These are phyloP conservation scores for Aythya baeri DNA, from an alignment of 2,113 vertebrate genomes.

Conservation along the genomic window DNA sequence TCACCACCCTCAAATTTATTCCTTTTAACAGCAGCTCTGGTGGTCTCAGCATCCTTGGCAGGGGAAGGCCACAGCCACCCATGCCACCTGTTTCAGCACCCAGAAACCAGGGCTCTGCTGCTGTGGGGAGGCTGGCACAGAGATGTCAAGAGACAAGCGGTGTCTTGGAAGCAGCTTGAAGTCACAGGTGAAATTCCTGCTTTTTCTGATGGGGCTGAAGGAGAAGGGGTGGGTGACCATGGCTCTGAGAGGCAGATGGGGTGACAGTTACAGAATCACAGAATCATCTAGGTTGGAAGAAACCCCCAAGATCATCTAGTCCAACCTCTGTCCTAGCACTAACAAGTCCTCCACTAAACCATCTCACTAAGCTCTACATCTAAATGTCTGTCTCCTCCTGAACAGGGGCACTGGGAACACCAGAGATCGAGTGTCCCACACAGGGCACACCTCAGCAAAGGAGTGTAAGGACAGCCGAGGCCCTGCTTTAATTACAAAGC, in stretches of 20 bases:
- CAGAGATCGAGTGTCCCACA: neutral
- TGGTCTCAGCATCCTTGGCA: neutral
- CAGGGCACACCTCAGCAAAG: neutral
- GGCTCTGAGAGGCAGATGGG: neutral
- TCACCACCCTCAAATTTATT: neutral
- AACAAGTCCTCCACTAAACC: too few relatives aligned
- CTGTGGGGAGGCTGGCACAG: neutral
- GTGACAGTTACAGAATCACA: neutral
- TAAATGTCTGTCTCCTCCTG: neutral
- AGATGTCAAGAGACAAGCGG: neutral
- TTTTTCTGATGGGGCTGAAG: neutral
- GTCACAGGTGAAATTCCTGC: neutral
- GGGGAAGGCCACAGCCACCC: fast-evolving
- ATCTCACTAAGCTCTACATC: too few relatives aligned
- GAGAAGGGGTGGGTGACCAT: neutral
- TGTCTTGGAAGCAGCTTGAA: neutral
- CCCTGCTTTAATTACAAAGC: neutral
- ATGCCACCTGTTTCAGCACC: neutral
- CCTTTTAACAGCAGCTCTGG: neutral
- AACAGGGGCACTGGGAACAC: neutral
- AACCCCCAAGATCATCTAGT: too few relatives aligned
- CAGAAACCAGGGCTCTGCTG: too few relatives aligned
- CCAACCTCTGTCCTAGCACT: too few relatives aligned
- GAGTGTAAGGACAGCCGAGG: neutral
- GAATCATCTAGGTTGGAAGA: too few relatives aligned